Evolutionary conservation across 2,113 vertebrate species (phyloP).

Genomic region (Bubo bubo): DNA sequence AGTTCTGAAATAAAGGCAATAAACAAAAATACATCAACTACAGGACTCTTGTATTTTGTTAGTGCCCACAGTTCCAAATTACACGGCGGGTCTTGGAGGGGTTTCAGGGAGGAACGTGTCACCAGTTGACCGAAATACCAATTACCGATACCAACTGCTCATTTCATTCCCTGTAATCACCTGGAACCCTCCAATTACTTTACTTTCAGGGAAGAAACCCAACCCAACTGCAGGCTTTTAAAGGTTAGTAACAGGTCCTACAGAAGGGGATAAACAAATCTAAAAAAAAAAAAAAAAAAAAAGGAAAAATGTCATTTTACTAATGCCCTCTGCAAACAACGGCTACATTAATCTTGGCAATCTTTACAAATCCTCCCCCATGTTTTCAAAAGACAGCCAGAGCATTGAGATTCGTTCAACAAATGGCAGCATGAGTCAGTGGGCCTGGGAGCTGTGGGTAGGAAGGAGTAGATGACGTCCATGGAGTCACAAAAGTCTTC

Average conservation of each 20-base stretch:
- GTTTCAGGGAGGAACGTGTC: not conserved
- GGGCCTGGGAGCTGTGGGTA: slow-evolving; percentile 18
- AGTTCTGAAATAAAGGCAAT: not conserved
- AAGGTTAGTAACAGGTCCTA: not conserved
- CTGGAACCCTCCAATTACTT: not conserved
- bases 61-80: not conserved
- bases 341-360: slow-evolving; percentile 14
- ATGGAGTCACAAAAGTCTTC: not conserved
- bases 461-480: slow-evolving; percentile 20
- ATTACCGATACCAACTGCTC: not conserved
- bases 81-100: accelerated
- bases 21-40: not conserved
- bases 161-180: not conserved
- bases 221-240: not conserved
- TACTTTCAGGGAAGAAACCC: not conserved
- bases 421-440: slow-evolving; percentile 59
- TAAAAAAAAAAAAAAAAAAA: too few species aligned
- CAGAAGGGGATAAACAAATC: slow-evolving; percentile 24
- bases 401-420: not conserved
- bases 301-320: slow-evolving; percentile 5
- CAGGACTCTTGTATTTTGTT: not conserved
- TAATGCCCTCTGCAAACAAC: slow-evolving; percentile 20
- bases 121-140: not conserved
- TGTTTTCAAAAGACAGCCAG: slow-evolving; percentile 21
- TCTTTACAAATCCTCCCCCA: slow-evolving; percentile 38